Conservation (phyloP, 1,140 invertebrate species). For the Cotesia vestalis region DNA sequence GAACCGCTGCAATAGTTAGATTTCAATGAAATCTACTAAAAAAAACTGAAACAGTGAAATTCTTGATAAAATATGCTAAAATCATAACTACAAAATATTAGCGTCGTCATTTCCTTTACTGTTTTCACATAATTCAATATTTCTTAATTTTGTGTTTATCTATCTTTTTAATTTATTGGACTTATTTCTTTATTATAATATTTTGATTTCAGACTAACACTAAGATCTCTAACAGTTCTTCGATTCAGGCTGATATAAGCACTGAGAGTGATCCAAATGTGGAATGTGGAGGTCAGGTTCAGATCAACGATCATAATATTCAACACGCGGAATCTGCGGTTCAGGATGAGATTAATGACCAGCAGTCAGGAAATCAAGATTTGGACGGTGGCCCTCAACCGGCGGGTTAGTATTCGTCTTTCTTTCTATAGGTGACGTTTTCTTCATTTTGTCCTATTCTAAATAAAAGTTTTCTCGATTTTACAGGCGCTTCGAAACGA, state of each 20-base stretch:
- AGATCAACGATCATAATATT: slow-evolving; percentile 22
- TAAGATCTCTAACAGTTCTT: slow-evolving; percentile 27
- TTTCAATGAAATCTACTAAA: no score
- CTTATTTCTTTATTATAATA: slow-evolving; percentile 15
- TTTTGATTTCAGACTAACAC: slow-evolving; percentile 26
- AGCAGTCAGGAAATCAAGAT: slow-evolving; percentile 20
- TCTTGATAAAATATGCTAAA: slow-evolving; percentile 4
- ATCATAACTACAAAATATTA: slow-evolving; percentile 19
- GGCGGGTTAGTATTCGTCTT: slow-evolving; percentile 13
- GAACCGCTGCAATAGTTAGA: no score
- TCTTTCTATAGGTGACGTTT: slow-evolving; percentile 23
- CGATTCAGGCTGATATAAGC: slow-evolving; percentile 22
- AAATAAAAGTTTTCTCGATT: slow-evolving; percentile 20
- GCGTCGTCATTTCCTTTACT: background rate
- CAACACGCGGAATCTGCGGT: slow-evolving; percentile 19
- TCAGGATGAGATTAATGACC: slow-evolving; percentile 27
- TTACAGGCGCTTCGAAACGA: slow-evolving; percentile 24
- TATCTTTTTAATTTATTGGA: slow-evolving; percentile 24
- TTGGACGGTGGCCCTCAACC: slow-evolving; percentile 17
- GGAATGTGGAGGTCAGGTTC: slow-evolving; percentile 21
- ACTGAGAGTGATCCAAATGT: slow-evolving; percentile 23
- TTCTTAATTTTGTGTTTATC: slow-evolving; percentile 27
- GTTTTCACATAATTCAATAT: slow-evolving; percentile 24
- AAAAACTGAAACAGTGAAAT: slow-evolving; percentile 13
- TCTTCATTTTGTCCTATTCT: slow-evolving; percentile 24